A percentile compares a stretch with the other conserved stretches of the same genome.
Conservation (phyloP, 2,888 invertebrate genomes). For the Eueremaeus valkanovi region DNA sequence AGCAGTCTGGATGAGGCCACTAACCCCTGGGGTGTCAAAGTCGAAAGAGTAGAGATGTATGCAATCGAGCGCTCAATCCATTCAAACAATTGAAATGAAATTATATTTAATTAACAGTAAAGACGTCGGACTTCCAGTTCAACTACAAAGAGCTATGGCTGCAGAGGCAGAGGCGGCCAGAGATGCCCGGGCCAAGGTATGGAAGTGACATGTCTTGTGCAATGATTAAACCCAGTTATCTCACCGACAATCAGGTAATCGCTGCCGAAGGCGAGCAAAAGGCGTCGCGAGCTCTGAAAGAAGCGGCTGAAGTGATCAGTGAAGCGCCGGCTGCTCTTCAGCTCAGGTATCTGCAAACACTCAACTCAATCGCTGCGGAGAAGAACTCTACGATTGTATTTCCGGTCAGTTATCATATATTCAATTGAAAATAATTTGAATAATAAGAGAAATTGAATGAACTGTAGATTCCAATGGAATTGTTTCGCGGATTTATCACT, state of each 20-base stretch:
- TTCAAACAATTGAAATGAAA: not conserved
- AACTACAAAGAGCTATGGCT: conserved; percentile 75
- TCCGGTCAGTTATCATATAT: conserved; percentile 38
- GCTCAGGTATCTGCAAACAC: conserved; percentile 47
- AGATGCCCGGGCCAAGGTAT: conserved; percentile 67
- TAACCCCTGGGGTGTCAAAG: conserved; percentile 93
- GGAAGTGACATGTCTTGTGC: not conserved
- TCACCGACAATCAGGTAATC: conserved; percentile 53
- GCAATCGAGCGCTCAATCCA: not conserved
- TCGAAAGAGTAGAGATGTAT: conserved; percentile 94
- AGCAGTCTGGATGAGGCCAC: conserved; percentile 80
- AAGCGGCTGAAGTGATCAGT: conserved; percentile 78
- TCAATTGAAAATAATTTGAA: not conserved
- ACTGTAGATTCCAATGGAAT: conserved; percentile 46
- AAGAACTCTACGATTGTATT: conserved; percentile 48
- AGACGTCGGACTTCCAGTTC: conserved; percentile 71
- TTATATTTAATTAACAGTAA: conserved; percentile 53
- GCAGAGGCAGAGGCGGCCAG: conserved; percentile 75
- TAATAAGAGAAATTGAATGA: not conserved
- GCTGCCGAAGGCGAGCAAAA: conserved; percentile 82
- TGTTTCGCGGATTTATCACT: conserved; percentile 43
- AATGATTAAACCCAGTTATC: not conserved
- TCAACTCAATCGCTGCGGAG: conserved; percentile 48
- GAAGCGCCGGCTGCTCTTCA: conserved; percentile 76
- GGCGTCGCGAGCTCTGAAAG: conserved; percentile 75